Conservation (phyloP, 1,140 invertebrate species). For the Trachelipus rathkii region DNA sequence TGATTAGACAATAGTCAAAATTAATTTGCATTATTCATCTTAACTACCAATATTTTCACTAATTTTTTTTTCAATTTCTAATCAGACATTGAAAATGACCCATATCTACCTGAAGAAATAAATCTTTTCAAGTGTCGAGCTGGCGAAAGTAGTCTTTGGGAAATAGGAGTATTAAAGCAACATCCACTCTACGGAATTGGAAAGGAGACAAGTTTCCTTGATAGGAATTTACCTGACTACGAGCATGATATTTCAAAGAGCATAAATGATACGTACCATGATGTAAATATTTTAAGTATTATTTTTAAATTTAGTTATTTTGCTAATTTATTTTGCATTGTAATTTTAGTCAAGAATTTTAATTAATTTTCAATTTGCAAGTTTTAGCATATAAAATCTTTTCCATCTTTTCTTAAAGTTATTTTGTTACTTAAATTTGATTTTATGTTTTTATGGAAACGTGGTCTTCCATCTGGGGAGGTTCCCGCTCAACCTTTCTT, state of each 20-base stretch:
- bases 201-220: conserved; percentile 65
- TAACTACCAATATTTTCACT: too few relatives aligned
- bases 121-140: conserved; percentile 74
- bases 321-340: background rate
- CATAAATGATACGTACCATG: conserved; percentile 59
- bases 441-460: too few relatives aligned
- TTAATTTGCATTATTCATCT: too few relatives aligned
- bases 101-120: conserved; percentile 72
- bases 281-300: conserved; percentile 50
- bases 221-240: conserved; percentile 60
- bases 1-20: too few relatives aligned
- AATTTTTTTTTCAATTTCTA: too few relatives aligned
- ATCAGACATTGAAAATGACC: conserved; percentile 62
- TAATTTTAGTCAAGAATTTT: too few relatives aligned
- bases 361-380: too few relatives aligned
- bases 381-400: too few relatives aligned
- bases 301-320: background rate
- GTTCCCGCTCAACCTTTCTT: too few relatives aligned
- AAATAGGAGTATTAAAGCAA: conserved; percentile 69
- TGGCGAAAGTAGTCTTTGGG: conserved; percentile 84
- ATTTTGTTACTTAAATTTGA: too few relatives aligned
- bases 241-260: conserved; percentile 64
- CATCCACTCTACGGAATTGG: conserved; percentile 70
- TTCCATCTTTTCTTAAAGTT: too few relatives aligned
- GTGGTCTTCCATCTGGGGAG: too few relatives aligned